Evolutionary conservation across 2,797 vertebrate species (phyloP).

Genomic region (Coregonus suidteri): DNA sequence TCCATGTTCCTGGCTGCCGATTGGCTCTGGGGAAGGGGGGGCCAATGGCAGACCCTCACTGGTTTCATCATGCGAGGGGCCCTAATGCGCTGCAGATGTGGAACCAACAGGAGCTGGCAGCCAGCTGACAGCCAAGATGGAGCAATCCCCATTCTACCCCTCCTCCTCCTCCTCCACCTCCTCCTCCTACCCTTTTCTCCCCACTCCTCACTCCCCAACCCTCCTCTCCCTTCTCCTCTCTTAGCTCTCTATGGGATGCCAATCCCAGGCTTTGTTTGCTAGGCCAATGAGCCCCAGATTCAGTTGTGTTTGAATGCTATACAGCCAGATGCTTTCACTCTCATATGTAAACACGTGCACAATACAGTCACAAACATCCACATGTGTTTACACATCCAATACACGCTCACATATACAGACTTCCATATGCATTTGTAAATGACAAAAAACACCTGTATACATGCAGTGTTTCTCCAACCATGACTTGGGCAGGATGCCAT

Average conservation of each 20-base stretch:
- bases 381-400: conserved; percentile 40
- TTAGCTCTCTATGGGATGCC: conserved; percentile 16
- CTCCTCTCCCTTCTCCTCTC: not conserved
- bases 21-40: conserved; percentile 37
- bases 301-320: not conserved
- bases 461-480: not conserved
- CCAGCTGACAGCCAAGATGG: conserved; percentile 50
- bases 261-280: conserved; percentile 8
- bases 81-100: conserved; percentile 79
- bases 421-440: conserved; percentile 26
- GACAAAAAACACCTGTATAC: not conserved
- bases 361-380: conserved; percentile 18
- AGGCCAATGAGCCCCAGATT: not conserved
- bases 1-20: conserved; percentile 35
- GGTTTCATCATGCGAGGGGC: conserved; percentile 75
- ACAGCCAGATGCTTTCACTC: conserved; percentile 53
- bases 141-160: conserved; percentile 39
- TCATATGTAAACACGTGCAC: conserved; percentile 40
- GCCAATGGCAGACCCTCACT: conserved; percentile 62
- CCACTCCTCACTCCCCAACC: not conserved
- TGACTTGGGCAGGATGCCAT: too few species aligned
- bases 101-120: conserved; percentile 58
- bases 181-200: conserved; percentile 3
- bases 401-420: conserved; percentile 11
- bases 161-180: not conserved